Conservation (phyloP, 2,113 vertebrate genomes). For the Eleginops maclovinus region DNA sequence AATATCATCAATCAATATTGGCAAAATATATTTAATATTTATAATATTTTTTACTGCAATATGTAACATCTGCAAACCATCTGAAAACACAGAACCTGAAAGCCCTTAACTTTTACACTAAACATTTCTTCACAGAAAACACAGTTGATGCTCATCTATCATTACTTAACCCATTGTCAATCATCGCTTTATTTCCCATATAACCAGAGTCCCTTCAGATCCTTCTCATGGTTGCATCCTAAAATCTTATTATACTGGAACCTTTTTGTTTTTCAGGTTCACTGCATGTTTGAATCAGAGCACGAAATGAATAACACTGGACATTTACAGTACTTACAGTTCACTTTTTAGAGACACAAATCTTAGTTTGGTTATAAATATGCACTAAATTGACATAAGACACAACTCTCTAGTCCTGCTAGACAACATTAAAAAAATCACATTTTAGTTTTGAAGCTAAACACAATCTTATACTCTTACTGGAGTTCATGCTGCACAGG, state of each 20-base stretch:
- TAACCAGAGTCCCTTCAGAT: not conserved
- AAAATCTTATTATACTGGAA: not conserved
- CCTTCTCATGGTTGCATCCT: not conserved
- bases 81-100: no score
- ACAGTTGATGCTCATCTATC: not conserved
- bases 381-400: conserved; percentile 37
- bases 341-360: conserved; percentile 43
- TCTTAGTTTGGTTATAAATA: conserved; percentile 48
- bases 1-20: no score
- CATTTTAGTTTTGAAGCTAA: conserved; percentile 3
- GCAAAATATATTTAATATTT: not conserved
- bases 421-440: conserved; percentile 50
- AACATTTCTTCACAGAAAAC: not conserved
- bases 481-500: conserved; percentile 41
- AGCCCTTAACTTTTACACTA: not conserved
- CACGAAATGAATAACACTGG: conserved; percentile 20
- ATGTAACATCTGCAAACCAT: no score
- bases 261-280: not conserved
- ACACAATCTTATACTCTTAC: conserved; percentile 30
- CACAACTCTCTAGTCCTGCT: conserved; percentile 77
- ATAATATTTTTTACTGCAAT: conserved; percentile 14
- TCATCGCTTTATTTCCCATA: not conserved
- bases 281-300: conserved; percentile 32
- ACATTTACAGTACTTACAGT: conserved; percentile 63
- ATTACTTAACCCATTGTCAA: not conserved